Percentiles rank a stretch among this genome's conserved stretches.
Evolutionary conservation across 2,888 invertebrate genomes (phyloP).

Genomic region (Helicoverpa assulta): DNA sequence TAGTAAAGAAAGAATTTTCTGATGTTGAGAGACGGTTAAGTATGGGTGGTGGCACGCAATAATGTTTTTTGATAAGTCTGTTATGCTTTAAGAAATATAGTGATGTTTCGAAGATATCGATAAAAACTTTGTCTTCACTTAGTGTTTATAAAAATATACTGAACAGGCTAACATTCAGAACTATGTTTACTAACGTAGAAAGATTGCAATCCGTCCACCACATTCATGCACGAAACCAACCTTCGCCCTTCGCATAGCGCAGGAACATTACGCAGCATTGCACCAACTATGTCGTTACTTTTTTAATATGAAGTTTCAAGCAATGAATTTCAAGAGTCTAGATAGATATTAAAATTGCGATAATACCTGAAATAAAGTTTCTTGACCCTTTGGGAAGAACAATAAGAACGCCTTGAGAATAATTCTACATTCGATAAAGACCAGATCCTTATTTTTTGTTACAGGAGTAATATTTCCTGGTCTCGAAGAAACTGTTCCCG

Average conservation of each 20-base stretch:
- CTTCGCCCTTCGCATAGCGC: no score
- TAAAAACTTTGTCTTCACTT: neutral
- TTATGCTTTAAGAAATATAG: neutral
- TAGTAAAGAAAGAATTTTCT: slow-evolving; percentile 10
- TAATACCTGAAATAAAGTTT: no score
- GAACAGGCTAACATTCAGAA: neutral
- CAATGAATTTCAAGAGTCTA: neutral
- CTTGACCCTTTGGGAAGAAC: no score
- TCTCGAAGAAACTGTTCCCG: slow-evolving; percentile 95
- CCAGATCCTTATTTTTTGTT: slow-evolving; percentile 61
- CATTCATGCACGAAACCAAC: no score
- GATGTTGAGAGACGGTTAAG: neutral
- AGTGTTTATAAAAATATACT: neutral
- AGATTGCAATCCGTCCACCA: no score
- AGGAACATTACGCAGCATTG: neutral
- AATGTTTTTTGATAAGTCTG: slow-evolving; percentile 8
- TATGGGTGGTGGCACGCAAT: slow-evolving; percentile 12
- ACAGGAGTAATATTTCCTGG: slow-evolving; percentile 93
- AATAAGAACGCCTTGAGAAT: no score
- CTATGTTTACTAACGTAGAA: no score
- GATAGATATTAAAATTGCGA: neutral
- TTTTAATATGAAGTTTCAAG: neutral
- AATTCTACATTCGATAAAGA: neutral
- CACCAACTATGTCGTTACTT: slow-evolving; percentile 1
- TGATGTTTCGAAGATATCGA: neutral